Conservation (phyloP, 2,797 vertebrate species). For the Chanos chanos region DNA sequence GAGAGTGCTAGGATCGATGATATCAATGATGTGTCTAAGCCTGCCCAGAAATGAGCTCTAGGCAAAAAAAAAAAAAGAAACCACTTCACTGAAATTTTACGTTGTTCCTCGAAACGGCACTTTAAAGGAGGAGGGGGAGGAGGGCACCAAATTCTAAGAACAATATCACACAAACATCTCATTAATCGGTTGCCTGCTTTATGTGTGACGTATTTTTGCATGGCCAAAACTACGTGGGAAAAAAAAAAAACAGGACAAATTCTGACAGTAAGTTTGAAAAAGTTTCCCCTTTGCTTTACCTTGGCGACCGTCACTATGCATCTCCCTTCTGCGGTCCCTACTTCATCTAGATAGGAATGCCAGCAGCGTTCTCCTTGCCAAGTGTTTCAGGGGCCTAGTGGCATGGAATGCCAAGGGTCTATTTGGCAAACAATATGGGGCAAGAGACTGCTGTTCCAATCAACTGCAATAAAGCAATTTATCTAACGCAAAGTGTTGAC, state of each 20-base stretch:
- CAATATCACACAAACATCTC: too few species aligned
- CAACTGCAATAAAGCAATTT: slow-evolving; percentile 46
- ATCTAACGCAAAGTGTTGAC: slow-evolving; percentile 42
- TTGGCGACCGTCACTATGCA: slow-evolving; percentile 8
- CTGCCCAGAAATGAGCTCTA: slow-evolving; percentile 87
- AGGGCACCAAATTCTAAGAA: too few species aligned
- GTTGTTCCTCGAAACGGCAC: too few species aligned
- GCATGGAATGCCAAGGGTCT: slow-evolving; percentile 60
- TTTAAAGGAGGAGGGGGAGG: too few species aligned
- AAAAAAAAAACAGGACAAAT: not conserved
- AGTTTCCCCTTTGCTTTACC: slow-evolving; percentile 5
- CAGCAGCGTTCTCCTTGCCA: slow-evolving; percentile 57
- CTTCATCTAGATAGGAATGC: slow-evolving; percentile 44
- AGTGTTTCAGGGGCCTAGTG: slow-evolving; percentile 58
- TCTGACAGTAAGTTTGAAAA: not conserved
- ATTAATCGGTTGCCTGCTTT: too few species aligned
- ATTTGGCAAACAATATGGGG: slow-evolving; percentile 57
- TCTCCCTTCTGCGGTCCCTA: slow-evolving; percentile 2
- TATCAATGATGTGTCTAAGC: slow-evolving; percentile 87
- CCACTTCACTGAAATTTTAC: slow-evolving; percentile 24
- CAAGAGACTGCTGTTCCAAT: slow-evolving; percentile 56
- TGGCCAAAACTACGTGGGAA: too few species aligned
- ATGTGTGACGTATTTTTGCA: too few species aligned
- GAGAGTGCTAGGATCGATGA: slow-evolving; percentile 90
- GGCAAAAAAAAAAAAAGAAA: slow-evolving; percentile 27